Evolutionary conservation across 2,888 invertebrate genomes (phyloP), one percentile per base, ranked within the genome.

Genomic region (Girardia tigrina): DNA sequence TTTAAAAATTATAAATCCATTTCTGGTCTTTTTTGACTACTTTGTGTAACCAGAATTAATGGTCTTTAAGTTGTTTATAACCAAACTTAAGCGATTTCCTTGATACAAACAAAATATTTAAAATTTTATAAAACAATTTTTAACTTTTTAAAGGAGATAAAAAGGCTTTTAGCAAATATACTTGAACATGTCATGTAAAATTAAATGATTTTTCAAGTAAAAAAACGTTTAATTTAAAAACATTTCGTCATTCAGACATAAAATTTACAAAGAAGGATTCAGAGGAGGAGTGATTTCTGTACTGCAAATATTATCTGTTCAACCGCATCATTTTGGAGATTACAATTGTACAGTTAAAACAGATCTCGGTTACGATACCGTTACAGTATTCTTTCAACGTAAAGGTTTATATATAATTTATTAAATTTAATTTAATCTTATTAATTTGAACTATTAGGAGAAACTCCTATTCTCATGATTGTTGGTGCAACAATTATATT

Each of bases 271-370:
- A 56, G 8, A 56, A n/a, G 23, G n/a, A 20, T 12, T 20, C n/a
- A n/a, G 23, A 56, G 23, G 2, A 56, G 2, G 4, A 20, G 56
- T 56, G 6, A 4, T 56, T n/a, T 4, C 56, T 8, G 56, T 56
- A 6, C 23, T 56, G n/a, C 56, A 56, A 2, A 56, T 56, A 20
- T 56, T 56, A 56, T 56, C 56, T n/a, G 56, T 56, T 8, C 56
- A 56, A 56, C 56, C 56, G n/a, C 56, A 56, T n/a, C 20, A 56
- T 56, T 56, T 56, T 56, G 56, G 56, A 56, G 56, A 56, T 16
- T 56, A 56, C n/a, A 56, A 56, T 23, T 56, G 56, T 16, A 20
- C 56, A 8, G 56, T 56, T 56, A 12, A 4, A 8, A 56, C 56
- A 56, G 23, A 16, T 6, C n/a, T 12, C 23, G 56, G 56, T 2